Percentiles rank a stretch among this genome's conserved stretches.
phyloP scores from a whole-genome alignment of 2,113 vertebrate genomes.

The Neogale vison region DNA sequence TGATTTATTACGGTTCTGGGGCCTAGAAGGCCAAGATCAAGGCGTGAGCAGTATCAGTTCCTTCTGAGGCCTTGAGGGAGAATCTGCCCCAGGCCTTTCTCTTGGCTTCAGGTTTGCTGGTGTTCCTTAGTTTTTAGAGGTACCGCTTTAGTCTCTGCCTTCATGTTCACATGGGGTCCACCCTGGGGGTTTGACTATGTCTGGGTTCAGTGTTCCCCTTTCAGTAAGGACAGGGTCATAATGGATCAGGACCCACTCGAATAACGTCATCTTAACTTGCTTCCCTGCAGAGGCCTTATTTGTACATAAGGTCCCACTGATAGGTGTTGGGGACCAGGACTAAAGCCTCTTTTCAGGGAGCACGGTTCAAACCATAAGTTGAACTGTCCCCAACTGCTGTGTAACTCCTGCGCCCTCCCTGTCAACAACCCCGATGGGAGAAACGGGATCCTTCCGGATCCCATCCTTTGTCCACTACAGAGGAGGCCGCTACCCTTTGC shows the following conservation, averaged over 20 bases:
- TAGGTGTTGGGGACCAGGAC: neutral
- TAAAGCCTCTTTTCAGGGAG: neutral
- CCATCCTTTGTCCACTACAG: neutral
- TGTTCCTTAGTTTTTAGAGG: neutral
- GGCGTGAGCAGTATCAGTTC: too few species aligned
- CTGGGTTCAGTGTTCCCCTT: neutral
- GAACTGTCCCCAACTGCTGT: neutral
- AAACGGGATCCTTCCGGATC: neutral
- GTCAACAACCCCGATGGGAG: neutral
- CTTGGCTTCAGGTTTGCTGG: neutral
- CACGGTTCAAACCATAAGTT: neutral
- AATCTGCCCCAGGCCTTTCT: neutral
- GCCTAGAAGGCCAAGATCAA: neutral
- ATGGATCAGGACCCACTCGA: neutral
- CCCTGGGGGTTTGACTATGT: neutral
- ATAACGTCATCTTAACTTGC: neutral
- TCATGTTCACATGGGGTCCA: neutral
- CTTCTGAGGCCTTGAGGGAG: neutral
- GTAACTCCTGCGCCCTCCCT: neutral
- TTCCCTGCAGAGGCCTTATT: neutral
- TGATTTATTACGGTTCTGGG: neutral
- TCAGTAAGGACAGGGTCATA: neutral
- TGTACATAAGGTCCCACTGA: neutral
- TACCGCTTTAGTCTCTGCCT: neutral
- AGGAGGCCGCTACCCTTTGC: too few species aligned